These are phyloP conservation scores for Cardiocondyla obscurior DNA, from an alignment of 1,140 invertebrate genomes.

Conservation along the genomic window DNA sequence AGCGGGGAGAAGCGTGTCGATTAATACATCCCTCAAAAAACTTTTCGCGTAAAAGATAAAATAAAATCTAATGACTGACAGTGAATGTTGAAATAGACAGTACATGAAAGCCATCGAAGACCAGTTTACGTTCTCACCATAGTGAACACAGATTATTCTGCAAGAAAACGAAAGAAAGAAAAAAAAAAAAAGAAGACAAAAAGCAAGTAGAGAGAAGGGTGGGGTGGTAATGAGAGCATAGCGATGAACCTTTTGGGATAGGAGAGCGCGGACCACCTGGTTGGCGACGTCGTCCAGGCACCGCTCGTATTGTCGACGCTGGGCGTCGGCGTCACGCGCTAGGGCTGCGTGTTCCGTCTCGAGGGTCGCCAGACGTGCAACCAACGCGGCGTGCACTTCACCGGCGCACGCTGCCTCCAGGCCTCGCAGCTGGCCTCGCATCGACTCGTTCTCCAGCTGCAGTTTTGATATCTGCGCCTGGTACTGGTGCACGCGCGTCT, in stretches of 20 bases:
- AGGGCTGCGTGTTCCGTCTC: constrained; percentile 86
- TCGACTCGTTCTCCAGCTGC: constrained; percentile 90
- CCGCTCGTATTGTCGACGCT: constrained; percentile 88
- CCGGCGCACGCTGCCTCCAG: constrained; percentile 85
- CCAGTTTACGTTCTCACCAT: not conserved
- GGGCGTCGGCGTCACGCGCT: constrained; percentile 86
- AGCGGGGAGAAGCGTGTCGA: constrained; percentile 33
- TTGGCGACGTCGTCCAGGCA: constrained; percentile 92
- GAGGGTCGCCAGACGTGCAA: constrained; percentile 87
- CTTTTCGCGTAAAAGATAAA: too few relatives aligned
- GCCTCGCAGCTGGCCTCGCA: constrained; percentile 87
- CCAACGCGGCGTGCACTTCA: constrained; percentile 84
- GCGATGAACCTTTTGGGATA: constrained; percentile 90
- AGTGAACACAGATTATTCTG: not conserved
- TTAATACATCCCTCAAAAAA: constrained; percentile 8
- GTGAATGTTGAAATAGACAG: not conserved
- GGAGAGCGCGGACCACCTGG: constrained; percentile 91
- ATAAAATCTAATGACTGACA: not conserved
- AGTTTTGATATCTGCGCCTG: constrained; percentile 88
- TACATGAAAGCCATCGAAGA: not conserved
- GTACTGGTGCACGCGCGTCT: constrained; percentile 90
- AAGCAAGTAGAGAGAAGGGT: constrained; percentile 24
- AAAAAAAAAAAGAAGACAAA: not conserved
- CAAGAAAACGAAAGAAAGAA: not conserved
- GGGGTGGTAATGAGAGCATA: constrained; percentile 67